A percentile compares a stretch with the other conserved stretches of the same genome.
Conservation (phyloP, 2,113 vertebrate species). For the Gymnobelideus leadbeateri region DNA sequence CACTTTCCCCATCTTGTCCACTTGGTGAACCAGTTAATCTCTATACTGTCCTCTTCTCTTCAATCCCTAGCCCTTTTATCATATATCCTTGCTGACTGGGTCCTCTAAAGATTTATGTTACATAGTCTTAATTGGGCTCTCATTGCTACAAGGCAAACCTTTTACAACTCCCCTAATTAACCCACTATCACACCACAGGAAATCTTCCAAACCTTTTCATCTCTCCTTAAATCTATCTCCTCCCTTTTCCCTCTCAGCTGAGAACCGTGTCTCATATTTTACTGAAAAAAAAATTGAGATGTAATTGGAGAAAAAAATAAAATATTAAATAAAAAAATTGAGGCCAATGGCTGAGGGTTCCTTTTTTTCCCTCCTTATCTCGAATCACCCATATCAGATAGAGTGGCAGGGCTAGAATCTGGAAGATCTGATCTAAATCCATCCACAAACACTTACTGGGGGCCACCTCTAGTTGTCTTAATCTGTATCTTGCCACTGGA, state of each 20-base stretch:
- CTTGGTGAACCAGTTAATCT: neutral
- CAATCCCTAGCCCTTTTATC: neutral
- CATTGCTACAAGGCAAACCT: neutral
- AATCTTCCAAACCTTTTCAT: neutral
- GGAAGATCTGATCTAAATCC: neutral
- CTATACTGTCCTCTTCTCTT: neutral
- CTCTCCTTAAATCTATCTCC: neutral
- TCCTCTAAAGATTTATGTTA: no score
- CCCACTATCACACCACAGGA: neutral
- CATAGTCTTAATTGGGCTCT: neutral
- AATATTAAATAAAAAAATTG: neutral
- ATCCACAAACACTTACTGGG: neutral
- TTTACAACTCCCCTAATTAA: neutral
- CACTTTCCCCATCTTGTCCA: no score
- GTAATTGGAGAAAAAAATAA: neutral
- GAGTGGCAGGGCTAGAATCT: neutral
- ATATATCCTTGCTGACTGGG: neutral
- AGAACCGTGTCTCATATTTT: neutral
- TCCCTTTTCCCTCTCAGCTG: neutral
- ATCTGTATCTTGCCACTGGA: no score
- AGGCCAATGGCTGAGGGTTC: neutral
- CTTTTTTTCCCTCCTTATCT: neutral
- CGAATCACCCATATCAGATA: neutral
- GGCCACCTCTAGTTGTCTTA: no score
- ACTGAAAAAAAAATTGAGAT: no score